These are phyloP conservation scores for Amazona finschi DNA, from an alignment of 2,797 vertebrate species.

Conservation along the genomic window DNA sequence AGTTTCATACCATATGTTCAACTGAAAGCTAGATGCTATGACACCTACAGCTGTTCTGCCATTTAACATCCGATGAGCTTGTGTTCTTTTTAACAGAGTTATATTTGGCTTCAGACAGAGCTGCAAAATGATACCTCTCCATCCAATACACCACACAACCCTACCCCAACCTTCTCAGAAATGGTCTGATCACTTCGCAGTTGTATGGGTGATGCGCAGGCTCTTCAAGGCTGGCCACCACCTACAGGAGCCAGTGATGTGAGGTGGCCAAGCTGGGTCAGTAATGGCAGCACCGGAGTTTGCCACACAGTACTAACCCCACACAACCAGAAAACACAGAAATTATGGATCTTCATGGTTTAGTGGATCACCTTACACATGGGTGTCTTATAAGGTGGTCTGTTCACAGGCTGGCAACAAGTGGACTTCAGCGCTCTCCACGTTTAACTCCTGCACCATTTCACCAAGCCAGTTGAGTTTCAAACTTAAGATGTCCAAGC, in stretches of 20 bases:
- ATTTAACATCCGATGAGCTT: conserved; percentile 35
- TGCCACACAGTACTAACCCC: accelerated
- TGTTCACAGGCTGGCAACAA: not conserved
- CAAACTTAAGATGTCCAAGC: not conserved
- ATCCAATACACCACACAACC: not conserved
- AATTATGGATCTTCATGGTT: not conserved
- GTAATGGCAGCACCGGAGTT: not conserved
- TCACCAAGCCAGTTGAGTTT: not conserved
- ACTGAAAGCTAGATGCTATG: conserved; percentile 21
- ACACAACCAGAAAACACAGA: not conserved
- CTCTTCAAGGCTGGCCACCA: not conserved
- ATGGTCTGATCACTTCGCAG: not conserved
- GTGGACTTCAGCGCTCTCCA: not conserved
- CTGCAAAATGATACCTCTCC: not conserved
- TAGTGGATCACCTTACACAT: not conserved
- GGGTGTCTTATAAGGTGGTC: accelerated
- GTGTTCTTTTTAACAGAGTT: conserved; percentile 26
- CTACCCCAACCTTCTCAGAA: not conserved
- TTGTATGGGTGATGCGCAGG: accelerated
- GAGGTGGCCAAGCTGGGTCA: not conserved
- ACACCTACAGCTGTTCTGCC: conserved; percentile 59
- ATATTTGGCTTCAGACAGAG: conserved; percentile 33
- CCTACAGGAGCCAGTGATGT: accelerated
- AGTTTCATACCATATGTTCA: not conserved
- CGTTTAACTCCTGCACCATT: not conserved